phyloP scores from a whole-genome alignment of 53 echinoderm and acorn worm genomes.

The Henricia sp. region DNA sequence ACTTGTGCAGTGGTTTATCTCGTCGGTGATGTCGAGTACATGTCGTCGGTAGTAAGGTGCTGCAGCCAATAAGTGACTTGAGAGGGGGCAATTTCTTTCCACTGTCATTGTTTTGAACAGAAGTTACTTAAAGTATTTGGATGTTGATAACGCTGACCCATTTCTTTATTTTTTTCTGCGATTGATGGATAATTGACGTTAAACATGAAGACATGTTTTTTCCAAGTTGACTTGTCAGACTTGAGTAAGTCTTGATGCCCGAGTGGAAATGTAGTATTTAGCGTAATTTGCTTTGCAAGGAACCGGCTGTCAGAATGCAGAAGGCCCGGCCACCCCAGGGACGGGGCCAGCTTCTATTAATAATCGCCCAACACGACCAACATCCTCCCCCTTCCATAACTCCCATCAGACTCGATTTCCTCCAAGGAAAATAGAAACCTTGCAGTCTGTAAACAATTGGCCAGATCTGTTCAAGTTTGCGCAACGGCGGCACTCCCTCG shows the following conservation, averaged over 20 bases:
- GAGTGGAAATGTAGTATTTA: constrained; percentile 61
- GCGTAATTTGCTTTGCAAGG: constrained; percentile 31
- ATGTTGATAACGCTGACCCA: no score
- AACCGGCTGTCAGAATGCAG: constrained; percentile 45
- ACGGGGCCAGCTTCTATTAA: constrained; percentile 53
- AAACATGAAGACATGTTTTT: constrained; percentile 33
- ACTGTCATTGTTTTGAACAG: no score
- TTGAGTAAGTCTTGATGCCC: constrained; percentile 35
- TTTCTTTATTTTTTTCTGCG: background rate
- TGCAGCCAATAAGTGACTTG: no score
- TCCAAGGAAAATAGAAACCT: constrained; percentile 56
- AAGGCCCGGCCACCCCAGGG: constrained; percentile 49
- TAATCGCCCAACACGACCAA: constrained; percentile 48
- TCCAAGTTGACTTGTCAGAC: constrained; percentile 43
- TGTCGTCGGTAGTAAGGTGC: no score
- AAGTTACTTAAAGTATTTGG: no score
- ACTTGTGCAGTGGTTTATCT: no score
- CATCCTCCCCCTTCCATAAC: constrained; percentile 65
- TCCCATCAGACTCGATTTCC: constrained; percentile 57
- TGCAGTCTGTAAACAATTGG: constrained; percentile 64
- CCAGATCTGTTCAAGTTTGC: constrained; percentile 55
- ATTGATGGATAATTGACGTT: constrained; percentile 15
- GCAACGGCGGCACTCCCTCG: constrained; percentile 36
- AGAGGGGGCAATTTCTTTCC: no score
- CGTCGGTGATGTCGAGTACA: no score